Base-by-base conservation (phyloP, 30 jellyfish, hydroid and myxozoan genomes). In the Aurelia coerulea region DNA sequence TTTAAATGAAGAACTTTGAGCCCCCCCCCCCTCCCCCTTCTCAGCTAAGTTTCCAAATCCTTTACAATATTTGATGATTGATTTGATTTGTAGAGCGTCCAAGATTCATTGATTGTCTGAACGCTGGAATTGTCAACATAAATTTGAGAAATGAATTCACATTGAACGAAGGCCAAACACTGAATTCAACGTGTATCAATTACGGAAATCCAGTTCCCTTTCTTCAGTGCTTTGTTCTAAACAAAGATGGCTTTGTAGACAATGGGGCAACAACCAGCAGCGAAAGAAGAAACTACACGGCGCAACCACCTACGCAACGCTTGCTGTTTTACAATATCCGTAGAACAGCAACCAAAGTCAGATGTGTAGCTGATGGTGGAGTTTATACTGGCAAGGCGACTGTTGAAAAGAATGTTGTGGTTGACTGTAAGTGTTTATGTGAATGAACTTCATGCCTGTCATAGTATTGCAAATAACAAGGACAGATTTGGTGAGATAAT, bases 141-240 rank as follows among this genome's bases (percentile, higher is more conserved):
- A 10, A 60, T 0, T 17, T 1, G 35, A 17, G 10, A 0, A 14
- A 60, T 60, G 35, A 9, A 13, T 60, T 60, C 35, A 60, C 70
- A 17, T 29, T 60, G 35, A 60, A 60, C 13, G 70, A 60, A 14
- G 70, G 70, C 35, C 70, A 60, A 60, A 60, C 70, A 29, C 35
- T 60, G 70, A 60, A 60, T 60, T 60, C 70, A 60, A 60, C 70
- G 3, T 60, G 70, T 29, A 13, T n/a, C 70, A 60, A 5, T 17
- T 60, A 60, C 13, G 70, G 70, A 60, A 60, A 60, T 60, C 70
- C 70, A 17, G 70, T 60, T 60, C 70, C 70, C 70, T 17, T 29
- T n/a, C 35, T 60, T 17, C 35, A 60, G 70, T 60, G 70, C 13
- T 17, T 11, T 60, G 11, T 60, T 34, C 32, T 60, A 0, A 60